phyloP scores from a whole-genome alignment of 2,888 invertebrate species.

The Carterocephalus palaemon region DNA sequence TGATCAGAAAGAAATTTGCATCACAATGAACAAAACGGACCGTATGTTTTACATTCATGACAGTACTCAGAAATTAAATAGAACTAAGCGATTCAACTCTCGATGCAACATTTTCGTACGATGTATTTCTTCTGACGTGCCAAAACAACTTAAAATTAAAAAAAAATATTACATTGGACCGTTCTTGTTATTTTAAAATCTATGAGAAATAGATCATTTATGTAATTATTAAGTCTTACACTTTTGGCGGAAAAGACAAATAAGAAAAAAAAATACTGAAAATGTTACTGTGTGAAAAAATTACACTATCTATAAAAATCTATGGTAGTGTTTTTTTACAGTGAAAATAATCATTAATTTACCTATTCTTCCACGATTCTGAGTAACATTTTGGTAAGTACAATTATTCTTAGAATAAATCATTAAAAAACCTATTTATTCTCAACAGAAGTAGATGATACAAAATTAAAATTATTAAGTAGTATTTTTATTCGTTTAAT shows the following conservation, averaged over 20 bases:
- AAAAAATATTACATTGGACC: no score
- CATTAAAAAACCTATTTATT: conserved; percentile 6
- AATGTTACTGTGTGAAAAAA: conserved; percentile 12
- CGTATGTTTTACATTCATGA: background rate
- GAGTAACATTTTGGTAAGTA: conserved; percentile 20
- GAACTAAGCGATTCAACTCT: conserved; percentile 6
- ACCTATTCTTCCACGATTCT: conserved; percentile 9
- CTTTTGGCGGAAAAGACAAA: no score
- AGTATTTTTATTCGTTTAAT: background rate
- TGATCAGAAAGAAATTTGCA: conserved; percentile 18
- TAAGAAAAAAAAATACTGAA: no score
- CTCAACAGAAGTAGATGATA: background rate
- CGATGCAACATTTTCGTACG: conserved; percentile 14
- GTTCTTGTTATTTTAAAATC: no score
- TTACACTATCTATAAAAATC: conserved; percentile 17
- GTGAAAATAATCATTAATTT: conserved; percentile 8
- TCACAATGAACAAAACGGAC: conserved; percentile 10
- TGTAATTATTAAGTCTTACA: no score
- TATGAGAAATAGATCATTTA: no score
- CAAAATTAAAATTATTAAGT: conserved; percentile 2
- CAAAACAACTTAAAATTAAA: no score
- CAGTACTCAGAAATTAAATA: conserved; percentile 8
- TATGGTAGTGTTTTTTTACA: conserved; percentile 20
- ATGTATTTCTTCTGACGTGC: no score
- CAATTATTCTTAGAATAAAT: background rate